Evolutionary conservation across 1,140 invertebrate genomes (phyloP).

Genomic region (Lepidurus couesii): DNA sequence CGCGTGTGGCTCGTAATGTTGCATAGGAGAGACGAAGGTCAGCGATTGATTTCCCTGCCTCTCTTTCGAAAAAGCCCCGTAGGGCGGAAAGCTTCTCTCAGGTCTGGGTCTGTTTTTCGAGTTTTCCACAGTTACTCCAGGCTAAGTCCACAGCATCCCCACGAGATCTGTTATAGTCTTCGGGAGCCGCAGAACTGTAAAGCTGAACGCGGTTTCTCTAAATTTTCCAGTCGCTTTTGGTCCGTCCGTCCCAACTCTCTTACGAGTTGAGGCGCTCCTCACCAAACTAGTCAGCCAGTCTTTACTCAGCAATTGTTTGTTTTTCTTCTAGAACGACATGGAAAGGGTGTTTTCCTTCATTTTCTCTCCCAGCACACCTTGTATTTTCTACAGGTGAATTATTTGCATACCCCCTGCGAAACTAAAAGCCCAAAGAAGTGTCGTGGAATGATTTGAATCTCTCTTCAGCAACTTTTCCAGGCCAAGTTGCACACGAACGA

Average conservation of each 20-base stretch:
- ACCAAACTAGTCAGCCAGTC: not conserved
- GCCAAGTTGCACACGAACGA: not conserved
- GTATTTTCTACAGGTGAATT: not conserved
- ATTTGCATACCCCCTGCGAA: not conserved
- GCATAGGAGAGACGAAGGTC: not conserved
- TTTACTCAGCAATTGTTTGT: not conserved
- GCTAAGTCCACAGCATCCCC: not conserved
- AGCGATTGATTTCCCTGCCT: not conserved
- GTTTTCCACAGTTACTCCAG: not conserved
- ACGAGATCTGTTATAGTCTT: not conserved
- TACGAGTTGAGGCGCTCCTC: not conserved
- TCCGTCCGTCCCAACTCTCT: constrained; percentile 3
- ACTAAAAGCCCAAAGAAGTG: not conserved
- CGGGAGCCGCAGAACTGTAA: not conserved
- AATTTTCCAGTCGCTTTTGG: constrained; percentile 13
- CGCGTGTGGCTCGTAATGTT: not conserved
- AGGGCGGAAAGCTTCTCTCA: not conserved
- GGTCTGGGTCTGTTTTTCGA: constrained; percentile 1
- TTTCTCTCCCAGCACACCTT: not conserved
- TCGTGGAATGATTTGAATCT: not conserved
- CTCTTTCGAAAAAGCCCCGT: not conserved
- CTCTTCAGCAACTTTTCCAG: not conserved
- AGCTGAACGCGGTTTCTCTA: constrained; percentile 3
- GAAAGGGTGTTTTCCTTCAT: not conserved
- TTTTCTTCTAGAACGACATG: not conserved